phyloP scores from a whole-genome alignment of 2,797 vertebrate genomes.

The Sebastes minor region DNA sequence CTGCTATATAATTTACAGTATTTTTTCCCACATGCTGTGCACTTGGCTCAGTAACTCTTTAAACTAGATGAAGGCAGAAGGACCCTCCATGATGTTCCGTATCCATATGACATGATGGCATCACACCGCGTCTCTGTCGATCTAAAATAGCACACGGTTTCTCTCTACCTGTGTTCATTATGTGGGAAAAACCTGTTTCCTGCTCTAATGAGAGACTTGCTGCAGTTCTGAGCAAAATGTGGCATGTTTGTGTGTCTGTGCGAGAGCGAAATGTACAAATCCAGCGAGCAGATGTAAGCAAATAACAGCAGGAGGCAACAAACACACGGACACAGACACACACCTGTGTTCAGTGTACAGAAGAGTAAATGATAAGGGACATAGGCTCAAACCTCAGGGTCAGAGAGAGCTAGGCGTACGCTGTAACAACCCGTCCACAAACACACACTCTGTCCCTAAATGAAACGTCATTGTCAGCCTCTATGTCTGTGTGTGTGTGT shows the following conservation, averaged over 20 bases:
- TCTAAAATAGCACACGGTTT: constrained; percentile 39
- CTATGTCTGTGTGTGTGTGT: constrained; percentile 18
- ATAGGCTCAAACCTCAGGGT: constrained; percentile 38
- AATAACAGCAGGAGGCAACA: constrained; percentile 23
- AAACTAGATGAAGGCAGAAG: constrained; percentile 1
- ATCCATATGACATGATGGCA: constrained; percentile 5
- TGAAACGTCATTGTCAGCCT: constrained; percentile 57
- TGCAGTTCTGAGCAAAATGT: constrained; percentile 35
- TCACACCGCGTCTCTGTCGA: not conserved
- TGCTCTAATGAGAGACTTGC: constrained; percentile 52
- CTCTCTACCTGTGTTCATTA: constrained; percentile 40
- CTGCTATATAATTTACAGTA: not conserved
- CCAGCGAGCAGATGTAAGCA: constrained; percentile 17
- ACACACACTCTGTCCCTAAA: constrained; percentile 47
- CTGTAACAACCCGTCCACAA: constrained; percentile 14
- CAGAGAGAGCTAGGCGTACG: constrained; percentile 16
- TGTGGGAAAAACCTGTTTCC: constrained; percentile 17
- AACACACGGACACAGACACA: constrained; percentile 8
- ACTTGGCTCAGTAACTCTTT: not conserved
- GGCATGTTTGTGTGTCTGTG: not conserved
- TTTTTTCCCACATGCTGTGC: not conserved
- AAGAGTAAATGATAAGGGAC: constrained; percentile 22
- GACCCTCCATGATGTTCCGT: not conserved
- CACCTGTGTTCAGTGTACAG: constrained; percentile 13
- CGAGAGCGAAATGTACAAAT: not conserved